Evolutionary conservation across 2,888 invertebrate genomes (phyloP), one percentile per base, ranked within the genome.

Genomic region (Baccha elongata): DNA sequence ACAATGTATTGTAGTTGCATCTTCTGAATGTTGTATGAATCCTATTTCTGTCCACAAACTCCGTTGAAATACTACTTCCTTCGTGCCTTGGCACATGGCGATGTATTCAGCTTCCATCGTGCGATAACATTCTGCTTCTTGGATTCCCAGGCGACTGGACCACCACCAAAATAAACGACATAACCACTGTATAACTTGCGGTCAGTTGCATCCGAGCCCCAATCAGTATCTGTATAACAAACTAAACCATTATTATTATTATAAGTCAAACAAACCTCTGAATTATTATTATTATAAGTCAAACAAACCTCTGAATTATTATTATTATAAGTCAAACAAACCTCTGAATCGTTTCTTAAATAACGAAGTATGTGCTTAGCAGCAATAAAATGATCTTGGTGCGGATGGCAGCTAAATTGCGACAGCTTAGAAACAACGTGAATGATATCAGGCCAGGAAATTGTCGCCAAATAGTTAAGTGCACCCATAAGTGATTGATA

Each of bases 211-310:
- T 84, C 84, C 23, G 78, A 79, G 2, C 68, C 84, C n/a, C n/a
- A n/a, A n/a, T 85, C 84, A n/a, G 78, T 72, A 76, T 85, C 84
- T 74, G 85, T 83, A 48, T 75, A 81, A 50, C 76, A 85, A 13
- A 62, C 15, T 44, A 85, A 35, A 44, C 23, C 44, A 19, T 65
- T 23, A 44, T 55, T 17, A 26, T 73, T 50, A 15, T 17, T 23
- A 19, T 52, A 35, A 11, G 48, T 58, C 11, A 73, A 44, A 29
- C 40, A 53, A 76, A 53, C 68, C 29, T 42, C 2, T 11, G 62
- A 37, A 35, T 65, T 23, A 44, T 55, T 17, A 26, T 73, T 50
- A 15, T 17, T 23, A 19, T 52, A 35, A 11, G 48, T 58, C 11
- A 73, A 44, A 29, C 40, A 53, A 76, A 53, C 68, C 29, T 42